These are phyloP conservation scores for Chrysomela aeneicollis DNA, from an alignment of 2,888 invertebrate genomes.

Conservation along the genomic window DNA sequence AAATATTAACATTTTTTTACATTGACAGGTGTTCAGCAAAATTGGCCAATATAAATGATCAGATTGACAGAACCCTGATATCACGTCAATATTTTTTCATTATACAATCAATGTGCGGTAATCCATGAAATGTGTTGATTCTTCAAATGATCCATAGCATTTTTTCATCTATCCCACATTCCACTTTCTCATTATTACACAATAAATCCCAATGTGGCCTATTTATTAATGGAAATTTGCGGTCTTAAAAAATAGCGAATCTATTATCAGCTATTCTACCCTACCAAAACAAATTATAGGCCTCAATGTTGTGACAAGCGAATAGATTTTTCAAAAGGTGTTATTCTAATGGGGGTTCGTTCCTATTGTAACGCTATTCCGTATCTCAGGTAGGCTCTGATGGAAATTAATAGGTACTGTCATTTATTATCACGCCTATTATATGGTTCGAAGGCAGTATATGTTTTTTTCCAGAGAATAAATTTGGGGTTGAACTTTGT, in stretches of 20 bases:
- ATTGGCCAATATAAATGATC: background rate
- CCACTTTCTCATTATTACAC: background rate
- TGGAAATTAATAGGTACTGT: background rate
- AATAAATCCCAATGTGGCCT: background rate
- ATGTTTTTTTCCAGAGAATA: too few species aligned
- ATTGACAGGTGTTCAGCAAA: background rate
- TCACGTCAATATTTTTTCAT: conserved; percentile 5
- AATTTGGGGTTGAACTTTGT: too few species aligned
- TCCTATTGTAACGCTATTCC: background rate
- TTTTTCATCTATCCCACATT: background rate
- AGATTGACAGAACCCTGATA: background rate
- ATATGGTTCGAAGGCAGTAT: too few species aligned
- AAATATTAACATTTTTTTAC: background rate
- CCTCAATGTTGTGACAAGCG: conserved; percentile 1
- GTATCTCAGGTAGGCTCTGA: background rate
- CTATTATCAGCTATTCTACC: conserved; percentile 7
- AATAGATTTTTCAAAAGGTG: conserved; percentile 3
- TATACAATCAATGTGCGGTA: conserved; percentile 1
- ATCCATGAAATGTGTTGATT: conserved; percentile 18
- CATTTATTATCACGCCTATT: background rate
- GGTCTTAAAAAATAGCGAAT: background rate
- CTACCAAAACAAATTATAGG: conserved; percentile 5
- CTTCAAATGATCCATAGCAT: background rate
- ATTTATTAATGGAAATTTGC: conserved; percentile 3
- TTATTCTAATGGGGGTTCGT: background rate